A percentile compares a stretch with the other conserved stretches of the same genome.
Conservation (phyloP, 2,113 vertebrate species). For the Brachypteracias leptosomus region DNA sequence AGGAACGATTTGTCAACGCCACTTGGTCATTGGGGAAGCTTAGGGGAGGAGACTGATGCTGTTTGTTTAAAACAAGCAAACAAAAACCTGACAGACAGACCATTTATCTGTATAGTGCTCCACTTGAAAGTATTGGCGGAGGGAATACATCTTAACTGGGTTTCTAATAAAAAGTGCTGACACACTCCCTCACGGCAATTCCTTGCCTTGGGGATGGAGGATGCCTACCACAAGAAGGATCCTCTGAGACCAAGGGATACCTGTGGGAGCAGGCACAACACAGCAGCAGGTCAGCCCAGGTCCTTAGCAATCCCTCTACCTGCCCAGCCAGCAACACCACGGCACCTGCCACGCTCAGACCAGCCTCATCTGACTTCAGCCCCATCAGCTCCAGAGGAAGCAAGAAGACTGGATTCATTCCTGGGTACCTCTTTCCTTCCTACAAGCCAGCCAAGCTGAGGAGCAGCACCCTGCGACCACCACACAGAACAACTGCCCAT, state of each 20-base stretch:
- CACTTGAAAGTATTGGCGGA: background rate
- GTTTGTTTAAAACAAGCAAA: constrained; percentile 64
- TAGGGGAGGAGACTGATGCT: constrained; percentile 53
- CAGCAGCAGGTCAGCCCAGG: background rate
- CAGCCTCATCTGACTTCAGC: background rate
- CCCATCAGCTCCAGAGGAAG: background rate
- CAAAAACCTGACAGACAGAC: constrained; percentile 62
- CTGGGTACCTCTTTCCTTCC: background rate
- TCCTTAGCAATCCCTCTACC: background rate
- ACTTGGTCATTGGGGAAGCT: constrained; percentile 46
- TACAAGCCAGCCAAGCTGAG: background rate
- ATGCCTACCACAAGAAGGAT: background rate
- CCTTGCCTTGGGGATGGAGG: background rate
- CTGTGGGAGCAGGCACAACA: background rate
- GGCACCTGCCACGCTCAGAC: background rate
- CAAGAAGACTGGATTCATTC: background rate
- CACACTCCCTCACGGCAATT: background rate
- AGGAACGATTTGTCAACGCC: constrained; percentile 45
- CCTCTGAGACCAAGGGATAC: background rate
- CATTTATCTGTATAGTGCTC: constrained; percentile 47
- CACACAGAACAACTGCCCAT: background rate
- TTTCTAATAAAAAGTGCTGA: constrained; percentile 45
- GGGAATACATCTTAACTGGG: constrained; percentile 2
- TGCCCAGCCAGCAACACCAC: background rate
- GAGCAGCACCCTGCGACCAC: background rate